Evolutionary conservation across 2,113 vertebrate genomes (phyloP).

Genomic region (Phylloscopus trochilus): DNA sequence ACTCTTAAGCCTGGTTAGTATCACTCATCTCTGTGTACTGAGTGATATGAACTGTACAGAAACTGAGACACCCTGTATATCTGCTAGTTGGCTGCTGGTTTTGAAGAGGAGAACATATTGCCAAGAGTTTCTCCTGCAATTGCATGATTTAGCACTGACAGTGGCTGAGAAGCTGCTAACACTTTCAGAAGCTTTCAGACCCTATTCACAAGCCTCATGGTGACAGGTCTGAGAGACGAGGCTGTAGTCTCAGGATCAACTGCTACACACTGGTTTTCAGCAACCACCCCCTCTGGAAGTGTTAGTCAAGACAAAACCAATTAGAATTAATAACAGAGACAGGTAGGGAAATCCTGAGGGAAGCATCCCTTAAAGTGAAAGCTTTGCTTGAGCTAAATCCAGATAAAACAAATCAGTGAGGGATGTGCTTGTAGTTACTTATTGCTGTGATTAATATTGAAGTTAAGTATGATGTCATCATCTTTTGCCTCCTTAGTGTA

Average conservation of each 20-base stretch:
- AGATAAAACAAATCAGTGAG: neutral
- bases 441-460: neutral
- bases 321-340: neutral
- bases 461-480: neutral
- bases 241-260: neutral
- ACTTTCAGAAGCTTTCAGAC: neutral
- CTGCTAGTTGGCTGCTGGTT: neutral
- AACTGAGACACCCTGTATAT: neutral
- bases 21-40: neutral
- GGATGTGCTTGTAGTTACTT: neutral
- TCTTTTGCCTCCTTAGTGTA: neutral
- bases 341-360: neutral
- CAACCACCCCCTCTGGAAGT: neutral
- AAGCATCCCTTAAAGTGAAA: neutral
- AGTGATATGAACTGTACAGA: neutral
- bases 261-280: neutral
- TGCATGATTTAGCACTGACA: neutral
- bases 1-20: neutral
- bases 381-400: neutral
- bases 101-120: neutral
- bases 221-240: neutral
- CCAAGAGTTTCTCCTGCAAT: neutral
- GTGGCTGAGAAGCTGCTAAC: neutral
- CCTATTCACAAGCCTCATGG: neutral
- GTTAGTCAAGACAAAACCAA: neutral